Conservation (phyloP, 2,888 invertebrate species). For the Chrysotoxum bicinctum region DNA sequence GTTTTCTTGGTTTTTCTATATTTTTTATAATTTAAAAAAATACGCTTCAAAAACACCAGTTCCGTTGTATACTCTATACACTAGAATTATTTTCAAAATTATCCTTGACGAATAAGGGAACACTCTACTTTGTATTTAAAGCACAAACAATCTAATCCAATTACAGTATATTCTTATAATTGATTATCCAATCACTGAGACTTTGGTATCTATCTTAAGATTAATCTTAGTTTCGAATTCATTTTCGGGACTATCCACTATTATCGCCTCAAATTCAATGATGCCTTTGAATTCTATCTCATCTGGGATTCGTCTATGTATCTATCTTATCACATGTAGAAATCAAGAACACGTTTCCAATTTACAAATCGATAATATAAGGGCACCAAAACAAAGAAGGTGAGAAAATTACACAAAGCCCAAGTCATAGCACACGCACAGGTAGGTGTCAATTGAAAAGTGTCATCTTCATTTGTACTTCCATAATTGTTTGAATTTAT, state of each 20-base stretch:
- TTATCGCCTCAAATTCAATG: neutral
- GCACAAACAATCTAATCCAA: too few relatives aligned
- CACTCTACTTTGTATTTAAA: too few relatives aligned
- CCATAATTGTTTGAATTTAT: neutral
- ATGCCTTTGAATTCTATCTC: neutral
- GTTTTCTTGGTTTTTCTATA: too few relatives aligned
- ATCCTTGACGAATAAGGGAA: too few relatives aligned
- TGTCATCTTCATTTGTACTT: neutral
- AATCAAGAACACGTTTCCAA: conserved; percentile 8
- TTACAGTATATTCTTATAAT: neutral
- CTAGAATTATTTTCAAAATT: too few relatives aligned
- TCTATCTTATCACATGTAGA: neutral
- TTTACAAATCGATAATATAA: neutral
- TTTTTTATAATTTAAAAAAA: too few relatives aligned
- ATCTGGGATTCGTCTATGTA: neutral
- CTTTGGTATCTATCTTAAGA: neutral
- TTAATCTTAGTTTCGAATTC: neutral
- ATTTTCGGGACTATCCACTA: neutral
- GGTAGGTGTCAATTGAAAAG: neutral
- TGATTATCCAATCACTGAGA: neutral
- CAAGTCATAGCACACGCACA: neutral
- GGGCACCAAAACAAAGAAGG: neutral
- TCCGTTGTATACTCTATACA: too few relatives aligned
- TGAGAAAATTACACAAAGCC: neutral
- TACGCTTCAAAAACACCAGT: too few relatives aligned